These are phyloP conservation scores for Gorsachius magnificus DNA, from an alignment of 2,797 vertebrate species.

Conservation along the genomic window DNA sequence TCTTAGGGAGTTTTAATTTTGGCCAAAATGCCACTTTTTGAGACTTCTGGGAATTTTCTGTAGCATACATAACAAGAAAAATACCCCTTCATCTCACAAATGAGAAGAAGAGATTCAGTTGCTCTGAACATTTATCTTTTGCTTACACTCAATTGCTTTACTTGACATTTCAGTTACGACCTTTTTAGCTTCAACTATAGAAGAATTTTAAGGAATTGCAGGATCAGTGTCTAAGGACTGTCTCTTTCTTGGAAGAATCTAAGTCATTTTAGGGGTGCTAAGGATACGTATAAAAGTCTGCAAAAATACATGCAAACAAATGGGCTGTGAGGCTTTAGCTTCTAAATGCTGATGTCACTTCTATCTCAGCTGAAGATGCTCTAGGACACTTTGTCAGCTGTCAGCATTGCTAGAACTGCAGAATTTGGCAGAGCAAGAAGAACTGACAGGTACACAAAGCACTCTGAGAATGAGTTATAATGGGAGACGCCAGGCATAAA, in stretches of 20 bases:
- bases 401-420: neutral
- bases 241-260: neutral
- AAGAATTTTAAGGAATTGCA: neutral
- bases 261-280: neutral
- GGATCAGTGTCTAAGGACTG: neutral
- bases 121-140: neutral
- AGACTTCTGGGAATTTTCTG: neutral
- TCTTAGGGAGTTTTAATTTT: neutral
- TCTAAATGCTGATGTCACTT: neutral
- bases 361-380: neutral
- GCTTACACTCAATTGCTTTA: neutral
- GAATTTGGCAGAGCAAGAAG: neutral
- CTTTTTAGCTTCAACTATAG: neutral
- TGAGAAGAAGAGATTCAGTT: neutral
- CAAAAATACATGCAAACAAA: neutral
- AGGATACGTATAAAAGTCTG: neutral
- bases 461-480: neutral
- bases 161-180: neutral
- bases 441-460: neutral
- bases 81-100: neutral
- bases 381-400: neutral
- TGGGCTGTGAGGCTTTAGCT: neutral
- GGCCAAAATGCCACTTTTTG: neutral
- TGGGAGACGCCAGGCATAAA: neutral
- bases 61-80: neutral